A percentile compares a stretch with the other conserved stretches of the same genome.
phyloP scores from a whole-genome alignment of 30 jellyfish, hydroid and myxozoan genomes.

The Chironex yamaguchii region DNA sequence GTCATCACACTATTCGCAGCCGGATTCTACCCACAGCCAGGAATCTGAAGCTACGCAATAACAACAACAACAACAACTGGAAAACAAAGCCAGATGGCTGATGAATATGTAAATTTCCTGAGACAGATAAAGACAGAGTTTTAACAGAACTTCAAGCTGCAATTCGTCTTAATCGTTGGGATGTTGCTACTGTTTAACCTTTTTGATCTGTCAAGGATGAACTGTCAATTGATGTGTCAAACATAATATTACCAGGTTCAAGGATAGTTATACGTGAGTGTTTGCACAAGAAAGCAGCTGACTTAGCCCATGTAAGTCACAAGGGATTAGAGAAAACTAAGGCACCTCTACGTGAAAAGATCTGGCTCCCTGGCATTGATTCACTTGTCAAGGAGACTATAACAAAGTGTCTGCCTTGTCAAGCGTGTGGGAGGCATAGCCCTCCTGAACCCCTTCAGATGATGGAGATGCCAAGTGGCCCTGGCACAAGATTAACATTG shows the following conservation, averaged over 20 bases:
- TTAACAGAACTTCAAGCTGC: slow-evolving; percentile 41
- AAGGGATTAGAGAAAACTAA: slow-evolving; percentile 34
- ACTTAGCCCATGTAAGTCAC: slow-evolving; percentile 54
- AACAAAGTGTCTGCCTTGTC: no score
- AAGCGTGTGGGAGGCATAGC: no score
- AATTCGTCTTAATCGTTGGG: slow-evolving; percentile 19
- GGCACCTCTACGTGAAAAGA: slow-evolving; percentile 22
- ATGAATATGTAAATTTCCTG: neutral
- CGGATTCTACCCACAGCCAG: no score
- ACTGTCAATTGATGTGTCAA: neutral
- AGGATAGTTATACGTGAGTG: slow-evolving; percentile 11
- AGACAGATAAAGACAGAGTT: slow-evolving; percentile 23
- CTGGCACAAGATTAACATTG: no score
- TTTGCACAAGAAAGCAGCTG: slow-evolving; percentile 42
- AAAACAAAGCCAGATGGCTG: slow-evolving; percentile 22
- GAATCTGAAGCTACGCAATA: no score
- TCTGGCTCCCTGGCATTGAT: slow-evolving; percentile 59
- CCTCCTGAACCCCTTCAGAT: no score
- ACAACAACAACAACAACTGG: no score
- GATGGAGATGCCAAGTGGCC: no score
- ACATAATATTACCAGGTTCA: neutral
- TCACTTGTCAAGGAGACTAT: slow-evolving; percentile 29
- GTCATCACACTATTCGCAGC: no score
- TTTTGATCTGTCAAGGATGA: slow-evolving; percentile 2
- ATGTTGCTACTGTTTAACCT: slow-evolving; percentile 4